Evolutionary conservation across 2,113 vertebrate species (phyloP).

Genomic region (Pardalotus punctatus): DNA sequence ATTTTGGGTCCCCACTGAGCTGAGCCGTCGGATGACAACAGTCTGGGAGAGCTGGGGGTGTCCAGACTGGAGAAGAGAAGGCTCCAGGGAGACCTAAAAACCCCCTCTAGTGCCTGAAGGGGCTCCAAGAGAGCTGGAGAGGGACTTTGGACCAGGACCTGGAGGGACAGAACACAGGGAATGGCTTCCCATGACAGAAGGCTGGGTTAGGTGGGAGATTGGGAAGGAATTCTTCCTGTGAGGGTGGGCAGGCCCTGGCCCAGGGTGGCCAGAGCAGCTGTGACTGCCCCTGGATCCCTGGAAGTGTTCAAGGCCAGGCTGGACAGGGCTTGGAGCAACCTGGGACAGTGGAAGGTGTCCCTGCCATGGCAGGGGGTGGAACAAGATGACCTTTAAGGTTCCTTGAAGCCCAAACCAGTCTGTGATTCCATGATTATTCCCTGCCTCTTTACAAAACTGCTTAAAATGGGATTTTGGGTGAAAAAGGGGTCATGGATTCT

Average conservation of each 20-base stretch:
- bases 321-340: rapidly evolving
- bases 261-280: background rate
- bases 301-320: rapidly evolving
- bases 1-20: background rate
- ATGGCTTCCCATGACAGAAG: background rate
- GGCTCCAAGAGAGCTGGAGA: background rate
- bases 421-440: background rate
- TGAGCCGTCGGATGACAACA: background rate
- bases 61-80: background rate
- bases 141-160: rapidly evolving
- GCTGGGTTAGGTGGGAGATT: background rate
- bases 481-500: background rate
- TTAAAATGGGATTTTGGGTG: background rate
- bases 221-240: background rate
- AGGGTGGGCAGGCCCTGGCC: background rate
- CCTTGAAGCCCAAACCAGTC: background rate
- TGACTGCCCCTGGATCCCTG: background rate
- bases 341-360: background rate
- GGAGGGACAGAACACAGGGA: background rate
- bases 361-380: background rate
- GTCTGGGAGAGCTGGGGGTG: background rate
- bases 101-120: background rate
- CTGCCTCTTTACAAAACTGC: background rate
- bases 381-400: background rate
- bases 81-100: background rate